Evolutionary conservation across 92 coral and sea anemone genomes (phyloP).

Genomic region (Porites lobata): DNA sequence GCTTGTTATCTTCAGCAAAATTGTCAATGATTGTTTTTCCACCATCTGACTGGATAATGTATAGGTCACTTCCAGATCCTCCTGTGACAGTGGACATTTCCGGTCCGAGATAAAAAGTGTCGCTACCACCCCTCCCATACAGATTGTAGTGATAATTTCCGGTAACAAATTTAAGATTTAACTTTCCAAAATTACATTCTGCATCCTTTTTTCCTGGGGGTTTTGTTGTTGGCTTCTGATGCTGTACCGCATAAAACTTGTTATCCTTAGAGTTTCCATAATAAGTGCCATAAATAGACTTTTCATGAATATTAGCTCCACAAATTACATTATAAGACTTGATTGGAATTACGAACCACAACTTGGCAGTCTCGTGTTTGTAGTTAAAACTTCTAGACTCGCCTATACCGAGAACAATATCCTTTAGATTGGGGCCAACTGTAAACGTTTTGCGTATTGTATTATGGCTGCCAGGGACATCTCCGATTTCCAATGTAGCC

Average conservation of each 20-base stretch:
- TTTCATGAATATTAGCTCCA: constrained; percentile 18
- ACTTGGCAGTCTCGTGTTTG: constrained; percentile 55
- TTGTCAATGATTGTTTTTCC: constrained; percentile 72
- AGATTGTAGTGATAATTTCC: constrained; percentile 72
- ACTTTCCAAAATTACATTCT: constrained; percentile 16
- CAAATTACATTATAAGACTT: constrained; percentile 46
- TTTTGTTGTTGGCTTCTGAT: constrained; percentile 9
- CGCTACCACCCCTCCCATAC: constrained; percentile 74
- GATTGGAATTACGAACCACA: constrained; percentile 66
- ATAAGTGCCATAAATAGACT: constrained; percentile 18
- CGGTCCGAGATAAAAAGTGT: constrained; percentile 72
- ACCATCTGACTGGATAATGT: constrained; percentile 65
- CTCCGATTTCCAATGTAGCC: constrained; percentile 48
- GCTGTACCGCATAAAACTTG: constrained; percentile 30
- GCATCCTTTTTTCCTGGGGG: constrained; percentile 1
- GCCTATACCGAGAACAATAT: constrained; percentile 53
- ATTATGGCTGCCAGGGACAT: constrained; percentile 27
- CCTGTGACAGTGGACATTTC: constrained; percentile 60
- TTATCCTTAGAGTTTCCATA: constrained; percentile 23
- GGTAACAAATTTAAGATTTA: constrained; percentile 21
- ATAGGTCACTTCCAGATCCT: constrained; percentile 60
- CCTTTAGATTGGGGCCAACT: constrained; percentile 10
- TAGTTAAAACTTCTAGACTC: constrained; percentile 41
- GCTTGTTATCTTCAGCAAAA: constrained; percentile 65
- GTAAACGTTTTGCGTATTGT: constrained; percentile 28